Evolutionary conservation across 2,113 vertebrate species (phyloP), one percentile per base, ranked within the genome.

Genomic region (Callionymus lyra): DNA sequence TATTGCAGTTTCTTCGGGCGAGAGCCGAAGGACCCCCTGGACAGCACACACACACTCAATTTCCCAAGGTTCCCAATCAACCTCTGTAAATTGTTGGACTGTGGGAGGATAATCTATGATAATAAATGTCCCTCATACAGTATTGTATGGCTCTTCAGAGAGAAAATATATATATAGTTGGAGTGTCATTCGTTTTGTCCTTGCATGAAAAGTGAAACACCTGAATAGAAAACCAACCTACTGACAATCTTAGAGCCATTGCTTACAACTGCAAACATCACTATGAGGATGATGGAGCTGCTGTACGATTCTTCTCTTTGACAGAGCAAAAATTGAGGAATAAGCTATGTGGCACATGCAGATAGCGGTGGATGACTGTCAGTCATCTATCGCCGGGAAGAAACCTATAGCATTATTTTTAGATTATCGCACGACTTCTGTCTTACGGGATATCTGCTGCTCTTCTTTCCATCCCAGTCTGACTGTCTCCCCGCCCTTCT

Each of bases 231-330:
- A 59, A 73, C 66, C 53, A 51, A 62, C 46, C 16, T 63, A 62
- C 68, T 72, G 72, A 68, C 68, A 80, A 78, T 78, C 72, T 59
- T 46, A 63, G 54, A 70, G 72, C 77, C 77, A 74, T 77, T 77
- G 80, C 80, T 71, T 65, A n/a, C 75, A 59, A 68, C 75, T 77
- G 76, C 64, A 75, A 70, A 77, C 70, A 72, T 78, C 68, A 71
- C 57, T n/a, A 31, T 27, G 47, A 74, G 75, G 80, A 63, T 73
- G 75, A 79, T 77, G 71, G 75, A 63, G 65, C 65, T 59, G 59
- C 64, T 59, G 65, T 66, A 52, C 61, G 56, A 15, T 47, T 18
- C 6, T 41, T 46, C 32, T 18, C 39, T 31, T 44, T 41, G 27
- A 56, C 44, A 72, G 50, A 59, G 50, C 36, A 38, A 51, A 62